Conservation (phyloP, 2,888 invertebrate genomes). For the Xanthia togata region DNA sequence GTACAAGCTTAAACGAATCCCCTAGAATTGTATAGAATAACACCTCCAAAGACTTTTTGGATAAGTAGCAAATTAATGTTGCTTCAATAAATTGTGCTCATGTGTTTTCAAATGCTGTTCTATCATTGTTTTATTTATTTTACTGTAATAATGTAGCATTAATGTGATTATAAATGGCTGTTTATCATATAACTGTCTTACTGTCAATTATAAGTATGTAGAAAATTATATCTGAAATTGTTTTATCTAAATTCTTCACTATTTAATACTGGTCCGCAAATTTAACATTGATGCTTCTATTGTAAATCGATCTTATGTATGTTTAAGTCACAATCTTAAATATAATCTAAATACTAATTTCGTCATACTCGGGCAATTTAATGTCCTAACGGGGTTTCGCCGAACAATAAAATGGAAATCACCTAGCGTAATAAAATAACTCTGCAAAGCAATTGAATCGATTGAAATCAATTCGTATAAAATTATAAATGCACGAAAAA, state of each 20-base stretch:
- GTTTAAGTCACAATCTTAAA: slow-evolving; percentile 37
- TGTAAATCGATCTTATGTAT: slow-evolving; percentile 32
- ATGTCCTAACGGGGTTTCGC: not conserved
- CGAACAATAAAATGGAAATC: slow-evolving; percentile 23
- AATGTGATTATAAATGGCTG: slow-evolving; percentile 57
- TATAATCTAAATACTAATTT: slow-evolving; percentile 14
- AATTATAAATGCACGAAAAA: slow-evolving; percentile 56
- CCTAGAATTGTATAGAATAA: slow-evolving; percentile 54
- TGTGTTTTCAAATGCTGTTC: slow-evolving; percentile 18
- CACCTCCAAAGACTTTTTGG: slow-evolving; percentile 62
- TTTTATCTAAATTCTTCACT: slow-evolving; percentile 46
- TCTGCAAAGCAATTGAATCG: slow-evolving; percentile 49
- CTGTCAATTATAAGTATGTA: slow-evolving; percentile 66
- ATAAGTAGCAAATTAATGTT: slow-evolving; percentile 56
- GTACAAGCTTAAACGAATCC: slow-evolving; percentile 49
- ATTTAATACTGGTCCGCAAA: slow-evolving; percentile 38
- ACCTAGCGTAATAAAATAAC: slow-evolving; percentile 40
- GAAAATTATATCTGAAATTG: slow-evolving; percentile 28
- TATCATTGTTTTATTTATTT: slow-evolving; percentile 8
- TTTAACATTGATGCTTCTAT: slow-evolving; percentile 28
- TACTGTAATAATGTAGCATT: slow-evolving; percentile 38
- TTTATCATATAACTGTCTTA: slow-evolving; percentile 63
- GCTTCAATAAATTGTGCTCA: slow-evolving; percentile 41
- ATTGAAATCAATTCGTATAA: slow-evolving; percentile 47
- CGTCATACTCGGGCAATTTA: slow-evolving; percentile 5